phyloP scores from a whole-genome alignment of 1,140 invertebrate species.

The Helicoverpa zea region DNA sequence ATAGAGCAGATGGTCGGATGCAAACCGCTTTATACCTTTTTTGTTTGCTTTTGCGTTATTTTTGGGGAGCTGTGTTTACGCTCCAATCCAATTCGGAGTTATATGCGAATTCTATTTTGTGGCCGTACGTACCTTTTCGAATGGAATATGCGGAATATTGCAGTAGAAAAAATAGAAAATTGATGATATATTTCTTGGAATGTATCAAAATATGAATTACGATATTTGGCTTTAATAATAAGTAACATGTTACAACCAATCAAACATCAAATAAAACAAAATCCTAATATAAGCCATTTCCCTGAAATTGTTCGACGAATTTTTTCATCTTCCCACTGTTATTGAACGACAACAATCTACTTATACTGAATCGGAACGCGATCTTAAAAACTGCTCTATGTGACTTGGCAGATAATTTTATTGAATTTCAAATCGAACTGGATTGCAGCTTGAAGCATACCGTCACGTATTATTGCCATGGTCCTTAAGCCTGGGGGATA shows the following conservation, averaged over 20 bases:
- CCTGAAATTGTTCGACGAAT: background rate
- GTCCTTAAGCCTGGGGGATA: constrained; percentile 43
- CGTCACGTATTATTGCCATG: constrained; percentile 40
- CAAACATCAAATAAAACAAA: background rate
- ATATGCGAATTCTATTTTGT: constrained; percentile 25
- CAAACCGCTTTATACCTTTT: constrained; percentile 19
- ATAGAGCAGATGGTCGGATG: constrained; percentile 42
- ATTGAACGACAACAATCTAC: constrained; percentile 28
- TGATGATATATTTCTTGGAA: background rate
- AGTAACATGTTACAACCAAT: background rate
- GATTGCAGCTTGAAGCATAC: constrained; percentile 41
- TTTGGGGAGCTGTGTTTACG: constrained; percentile 12
- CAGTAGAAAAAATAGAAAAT: background rate
- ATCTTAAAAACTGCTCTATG: constrained; percentile 44
- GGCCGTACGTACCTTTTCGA: background rate
- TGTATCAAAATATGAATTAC: background rate
- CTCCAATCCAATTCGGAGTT: background rate
- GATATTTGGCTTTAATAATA: no score
- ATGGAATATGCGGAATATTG: background rate
- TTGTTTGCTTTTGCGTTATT: constrained; percentile 21
- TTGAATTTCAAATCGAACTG: constrained; percentile 45
- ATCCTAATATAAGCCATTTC: background rate
- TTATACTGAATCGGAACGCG: constrained; percentile 26
- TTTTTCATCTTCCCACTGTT: background rate
- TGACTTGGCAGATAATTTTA: constrained; percentile 48